These are phyloP conservation scores for Strigamia maritima DNA, from an alignment of 2,888 invertebrate genomes.

Conservation along the genomic window DNA sequence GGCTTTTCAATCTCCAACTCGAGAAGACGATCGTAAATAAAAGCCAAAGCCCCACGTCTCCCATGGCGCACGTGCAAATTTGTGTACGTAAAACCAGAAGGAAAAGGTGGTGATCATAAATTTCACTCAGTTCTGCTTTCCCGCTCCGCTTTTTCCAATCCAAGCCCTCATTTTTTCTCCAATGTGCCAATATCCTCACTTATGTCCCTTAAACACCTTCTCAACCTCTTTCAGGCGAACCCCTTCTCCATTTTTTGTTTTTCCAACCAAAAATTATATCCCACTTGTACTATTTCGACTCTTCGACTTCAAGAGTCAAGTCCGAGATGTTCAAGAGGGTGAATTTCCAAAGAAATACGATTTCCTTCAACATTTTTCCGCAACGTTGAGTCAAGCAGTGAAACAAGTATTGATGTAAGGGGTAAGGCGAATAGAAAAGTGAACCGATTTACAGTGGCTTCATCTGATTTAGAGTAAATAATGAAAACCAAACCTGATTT, in stretches of 20 bases:
- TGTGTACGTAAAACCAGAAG: conserved; percentile 15
- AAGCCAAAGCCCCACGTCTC: conserved; percentile 10
- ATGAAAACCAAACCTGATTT: too few relatives aligned
- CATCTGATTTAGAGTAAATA: too few relatives aligned
- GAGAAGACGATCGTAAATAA: conserved; percentile 15
- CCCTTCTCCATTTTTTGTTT: neutral
- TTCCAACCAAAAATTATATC: neutral
- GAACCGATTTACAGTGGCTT: too few relatives aligned
- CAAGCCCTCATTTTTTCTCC: neutral
- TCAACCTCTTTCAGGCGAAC: neutral
- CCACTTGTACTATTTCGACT: neutral
- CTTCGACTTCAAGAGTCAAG: too few relatives aligned
- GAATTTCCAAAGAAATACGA: neutral
- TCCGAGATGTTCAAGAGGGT: neutral
- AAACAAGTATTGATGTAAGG: too few relatives aligned
- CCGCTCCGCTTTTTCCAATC: conserved; percentile 10
- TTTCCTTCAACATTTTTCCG: too few relatives aligned
- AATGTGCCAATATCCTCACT: conserved; percentile 15
- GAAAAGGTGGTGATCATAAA: conserved; percentile 10
- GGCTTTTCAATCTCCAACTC: conserved; percentile 15
- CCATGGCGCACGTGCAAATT: conserved; percentile 10
- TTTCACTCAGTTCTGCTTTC: neutral
- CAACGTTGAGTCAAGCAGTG: too few relatives aligned
- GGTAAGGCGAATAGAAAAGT: too few relatives aligned
- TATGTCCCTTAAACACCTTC: neutral